Percentiles rank a stretch among this genome's conserved stretches.
phyloP scores from a whole-genome alignment of 2,113 vertebrate genomes.

The Axis porcinus region DNA sequence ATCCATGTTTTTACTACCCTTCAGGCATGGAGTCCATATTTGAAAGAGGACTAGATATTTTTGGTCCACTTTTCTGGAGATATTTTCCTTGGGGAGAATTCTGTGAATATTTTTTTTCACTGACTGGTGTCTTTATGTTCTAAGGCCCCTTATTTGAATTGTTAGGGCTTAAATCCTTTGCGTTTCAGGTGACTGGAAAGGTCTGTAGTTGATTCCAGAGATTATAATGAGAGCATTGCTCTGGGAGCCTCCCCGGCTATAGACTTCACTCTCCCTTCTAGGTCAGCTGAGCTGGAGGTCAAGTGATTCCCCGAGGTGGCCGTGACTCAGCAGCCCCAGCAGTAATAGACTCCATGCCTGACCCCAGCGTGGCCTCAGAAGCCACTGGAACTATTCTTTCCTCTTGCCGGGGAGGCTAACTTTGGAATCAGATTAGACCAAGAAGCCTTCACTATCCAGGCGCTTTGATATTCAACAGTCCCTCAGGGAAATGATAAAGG shows the following conservation, averaged over 20 bases:
- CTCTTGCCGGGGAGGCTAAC: slow-evolving; percentile 35
- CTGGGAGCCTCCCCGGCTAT: background rate
- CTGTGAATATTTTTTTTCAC: background rate
- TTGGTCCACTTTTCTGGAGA: background rate
- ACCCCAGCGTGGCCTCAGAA: slow-evolving; percentile 38
- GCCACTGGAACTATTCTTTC: slow-evolving; percentile 42
- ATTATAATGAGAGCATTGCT: background rate
- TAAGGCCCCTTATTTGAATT: slow-evolving; percentile 1
- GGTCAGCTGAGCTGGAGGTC: slow-evolving; percentile 32
- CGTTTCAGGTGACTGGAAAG: background rate
- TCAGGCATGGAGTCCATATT: background rate
- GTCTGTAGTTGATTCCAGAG: background rate
- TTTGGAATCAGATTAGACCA: slow-evolving; percentile 38
- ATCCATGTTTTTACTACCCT: background rate
- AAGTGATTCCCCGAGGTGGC: background rate
- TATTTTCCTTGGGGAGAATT: slow-evolving; percentile 8
- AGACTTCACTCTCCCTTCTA: slow-evolving; percentile 41
- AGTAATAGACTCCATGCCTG: slow-evolving; percentile 35
- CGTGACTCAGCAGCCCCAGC: slow-evolving; percentile 57
- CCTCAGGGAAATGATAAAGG: slow-evolving; percentile 29
- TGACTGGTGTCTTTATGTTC: background rate
- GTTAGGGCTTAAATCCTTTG: slow-evolving; percentile 5
- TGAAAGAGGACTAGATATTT: background rate
- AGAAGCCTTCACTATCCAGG: slow-evolving; percentile 1
- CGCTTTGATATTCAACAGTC: slow-evolving; percentile 36